Conservation (phyloP, 92 coral and sea anemone species). For the Pocillopora meandrina region DNA sequence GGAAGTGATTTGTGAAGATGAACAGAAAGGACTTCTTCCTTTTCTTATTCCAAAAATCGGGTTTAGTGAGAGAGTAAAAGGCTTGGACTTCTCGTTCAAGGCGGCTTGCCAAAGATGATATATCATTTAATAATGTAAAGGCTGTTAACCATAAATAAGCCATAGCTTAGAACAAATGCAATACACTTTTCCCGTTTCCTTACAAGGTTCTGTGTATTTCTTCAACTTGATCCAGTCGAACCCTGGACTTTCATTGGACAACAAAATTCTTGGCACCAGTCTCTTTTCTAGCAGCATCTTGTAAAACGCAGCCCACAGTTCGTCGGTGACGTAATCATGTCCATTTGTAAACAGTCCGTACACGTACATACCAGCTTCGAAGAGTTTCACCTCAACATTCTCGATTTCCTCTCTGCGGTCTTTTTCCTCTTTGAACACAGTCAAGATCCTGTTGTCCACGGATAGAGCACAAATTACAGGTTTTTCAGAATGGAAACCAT, state of each 20-base stretch:
- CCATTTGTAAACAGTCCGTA: constrained; percentile 37
- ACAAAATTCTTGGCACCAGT: constrained; percentile 59
- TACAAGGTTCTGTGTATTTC: constrained; percentile 6
- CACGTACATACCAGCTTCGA: constrained; percentile 68
- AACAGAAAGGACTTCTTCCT: too few relatives aligned
- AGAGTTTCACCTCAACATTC: constrained; percentile 67
- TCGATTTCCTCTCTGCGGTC: constrained; percentile 53
- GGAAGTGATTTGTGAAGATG: too few relatives aligned
- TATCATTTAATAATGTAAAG: too few relatives aligned
- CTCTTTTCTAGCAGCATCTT: constrained; percentile 55
- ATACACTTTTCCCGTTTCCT: neutral
- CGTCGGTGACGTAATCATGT: constrained; percentile 59
- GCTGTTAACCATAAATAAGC: too few relatives aligned
- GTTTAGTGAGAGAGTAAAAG: too few relatives aligned
- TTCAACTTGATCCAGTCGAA: constrained; percentile 47
- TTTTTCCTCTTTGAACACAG: constrained; percentile 52
- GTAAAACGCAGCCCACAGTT: constrained; percentile 77
- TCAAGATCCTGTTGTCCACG: constrained; percentile 60
- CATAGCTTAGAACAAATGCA: too few relatives aligned
- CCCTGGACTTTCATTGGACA: constrained; percentile 61
- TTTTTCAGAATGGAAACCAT: constrained; percentile 74
- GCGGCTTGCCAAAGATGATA: too few relatives aligned
- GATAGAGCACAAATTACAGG: constrained; percentile 61
- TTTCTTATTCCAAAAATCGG: too few relatives aligned
- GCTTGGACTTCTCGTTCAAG: too few relatives aligned